Conservation (phyloP, 1,140 invertebrate species). For the Tetramorium simillimum region DNA sequence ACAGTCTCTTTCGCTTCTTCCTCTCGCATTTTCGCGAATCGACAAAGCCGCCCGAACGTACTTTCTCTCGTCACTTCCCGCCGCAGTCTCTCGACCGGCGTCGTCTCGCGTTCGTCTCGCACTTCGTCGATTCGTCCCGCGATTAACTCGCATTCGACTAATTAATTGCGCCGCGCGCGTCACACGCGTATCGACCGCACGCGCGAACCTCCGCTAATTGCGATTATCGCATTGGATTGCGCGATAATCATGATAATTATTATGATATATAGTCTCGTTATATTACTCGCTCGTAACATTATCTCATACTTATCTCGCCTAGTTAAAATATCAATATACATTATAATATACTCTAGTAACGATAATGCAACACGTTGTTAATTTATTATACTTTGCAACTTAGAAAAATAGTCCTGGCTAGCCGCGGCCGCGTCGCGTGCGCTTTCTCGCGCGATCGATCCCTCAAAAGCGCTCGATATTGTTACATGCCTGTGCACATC, state of each 20-base stretch:
- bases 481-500: conserved; percentile 47
- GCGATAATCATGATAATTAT: conserved; percentile 57
- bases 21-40: conserved; percentile 35
- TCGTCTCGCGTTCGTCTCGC: not conserved
- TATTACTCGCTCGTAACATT: conserved; percentile 75
- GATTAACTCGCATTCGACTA: conserved; percentile 43
- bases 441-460: conserved; percentile 51
- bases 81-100: not conserved
- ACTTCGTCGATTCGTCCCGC: conserved; percentile 17
- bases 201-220: conserved; percentile 63
- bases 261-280: conserved; percentile 68
- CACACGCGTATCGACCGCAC: conserved; percentile 60
- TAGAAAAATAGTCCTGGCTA: conserved; percentile 85
- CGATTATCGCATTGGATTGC: conserved; percentile 7
- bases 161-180: conserved; percentile 57
- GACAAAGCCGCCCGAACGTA: conserved; percentile 27
- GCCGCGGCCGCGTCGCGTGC: conserved; percentile 80
- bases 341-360: conserved; percentile 84
- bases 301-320: conserved; percentile 78
- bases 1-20: not conserved
- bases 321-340: conserved; percentile 84
- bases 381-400: conserved; percentile 85
- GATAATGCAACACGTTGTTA: conserved; percentile 84
- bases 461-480: conserved; percentile 50
- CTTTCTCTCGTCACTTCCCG: not conserved